Evolutionary conservation across 2,888 invertebrate genomes (phyloP).

Genomic region (Tipula unca): DNA sequence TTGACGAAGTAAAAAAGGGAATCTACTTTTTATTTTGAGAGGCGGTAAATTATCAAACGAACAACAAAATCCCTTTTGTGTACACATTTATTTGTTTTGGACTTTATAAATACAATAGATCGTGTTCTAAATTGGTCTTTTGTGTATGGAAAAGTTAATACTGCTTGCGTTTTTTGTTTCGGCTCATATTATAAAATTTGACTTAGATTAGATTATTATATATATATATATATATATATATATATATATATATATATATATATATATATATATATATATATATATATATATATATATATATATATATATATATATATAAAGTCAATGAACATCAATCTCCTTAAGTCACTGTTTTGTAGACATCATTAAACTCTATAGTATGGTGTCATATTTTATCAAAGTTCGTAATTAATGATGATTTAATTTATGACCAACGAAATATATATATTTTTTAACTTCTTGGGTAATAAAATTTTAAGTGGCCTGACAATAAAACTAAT

Average conservation of each 20-base stretch:
- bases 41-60: background rate
- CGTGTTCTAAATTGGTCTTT: background rate
- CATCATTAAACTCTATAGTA: background rate
- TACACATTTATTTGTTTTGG: background rate
- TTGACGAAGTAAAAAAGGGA: background rate
- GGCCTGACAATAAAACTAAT: background rate
- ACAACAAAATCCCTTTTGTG: background rate
- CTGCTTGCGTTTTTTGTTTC: background rate
- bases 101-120: constrained; percentile 8
- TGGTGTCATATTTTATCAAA: background rate
- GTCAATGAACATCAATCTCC: background rate
- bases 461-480: background rate
- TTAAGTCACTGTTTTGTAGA: background rate
- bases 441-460: background rate
- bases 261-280: too few species aligned
- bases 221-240: background rate
- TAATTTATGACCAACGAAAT: background rate
- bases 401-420: background rate
- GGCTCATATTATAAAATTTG: background rate
- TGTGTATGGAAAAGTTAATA: background rate
- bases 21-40: background rate
- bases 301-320: background rate
- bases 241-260: too few species aligned
- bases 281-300: too few species aligned
- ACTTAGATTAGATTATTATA: background rate